These are phyloP conservation scores for Hetaerina titia DNA, from an alignment of 2,888 invertebrate species.

Conservation along the genomic window DNA sequence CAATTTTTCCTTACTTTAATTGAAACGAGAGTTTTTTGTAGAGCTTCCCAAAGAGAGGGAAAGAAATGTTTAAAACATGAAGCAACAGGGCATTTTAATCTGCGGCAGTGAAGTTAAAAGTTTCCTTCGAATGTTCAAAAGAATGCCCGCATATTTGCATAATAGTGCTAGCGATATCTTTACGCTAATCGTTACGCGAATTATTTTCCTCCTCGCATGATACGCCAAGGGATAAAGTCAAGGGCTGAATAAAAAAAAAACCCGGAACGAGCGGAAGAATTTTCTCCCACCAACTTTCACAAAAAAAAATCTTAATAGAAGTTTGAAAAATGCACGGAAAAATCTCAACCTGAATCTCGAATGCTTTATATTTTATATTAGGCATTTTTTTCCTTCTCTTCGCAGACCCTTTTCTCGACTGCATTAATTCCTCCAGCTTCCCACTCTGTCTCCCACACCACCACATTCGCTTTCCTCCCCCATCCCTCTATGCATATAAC, in stretches of 20 bases:
- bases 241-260: not conserved
- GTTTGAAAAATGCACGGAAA: not conserved
- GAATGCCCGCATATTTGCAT: not conserved
- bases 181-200: conserved; percentile 10
- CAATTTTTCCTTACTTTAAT: not conserved
- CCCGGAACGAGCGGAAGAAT: not conserved
- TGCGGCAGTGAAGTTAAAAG: not conserved
- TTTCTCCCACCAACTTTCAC: not conserved
- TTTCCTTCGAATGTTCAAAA: not conserved
- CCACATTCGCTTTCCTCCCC: not conserved
- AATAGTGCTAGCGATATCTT: conserved; percentile 2
- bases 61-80: not conserved
- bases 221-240: not conserved
- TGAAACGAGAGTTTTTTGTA: not conserved
- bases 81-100: conserved; percentile 2
- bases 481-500: not conserved
- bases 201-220: not conserved
- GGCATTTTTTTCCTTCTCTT: not conserved
- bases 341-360: not conserved
- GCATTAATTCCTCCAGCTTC: not conserved
- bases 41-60: not conserved
- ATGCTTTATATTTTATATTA: not conserved
- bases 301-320: not conserved
- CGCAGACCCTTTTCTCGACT: not conserved
- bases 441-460: not conserved